Evolutionary conservation across 2,888 invertebrate genomes (phyloP), one percentile per base, ranked within the genome.

Genomic region (Timandra comae): DNA sequence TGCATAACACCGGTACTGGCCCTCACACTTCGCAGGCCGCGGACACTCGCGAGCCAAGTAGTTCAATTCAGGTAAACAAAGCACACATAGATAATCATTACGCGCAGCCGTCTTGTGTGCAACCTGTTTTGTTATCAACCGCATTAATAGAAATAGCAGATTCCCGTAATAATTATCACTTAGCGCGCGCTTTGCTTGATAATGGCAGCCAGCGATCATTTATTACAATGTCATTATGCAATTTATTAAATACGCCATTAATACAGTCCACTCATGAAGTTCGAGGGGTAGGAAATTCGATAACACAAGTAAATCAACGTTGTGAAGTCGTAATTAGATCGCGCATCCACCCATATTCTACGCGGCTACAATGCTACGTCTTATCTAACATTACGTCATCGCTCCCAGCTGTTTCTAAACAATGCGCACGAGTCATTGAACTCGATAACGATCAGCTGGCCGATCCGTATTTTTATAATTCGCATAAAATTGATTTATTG

Each of bases 171-270:
- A 8, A 20, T 10, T 3, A 5, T 6, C 1, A 20, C 9, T 10
- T 7, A 21, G 35, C 23, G 12, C 36, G 39, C 10, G 38, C 31
- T 0, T 13, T 45, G 0, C 11, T 41, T 3, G 44, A 45, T 20
- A 27, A 20, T 16, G 44, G 41, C 7, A 44, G 41, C 29, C 35
- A 41, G 6, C 33, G 35, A 2, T 28, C 38, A 4, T 41, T 41
- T 27, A 37, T 45, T 2, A 22, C 30, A 13, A 12, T 37, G 12
- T 30, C 34, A 1, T 30, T 44, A 12, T 23, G 13, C 5, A 19
- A 7, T 2, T 26, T 4, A 25, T 5, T 31, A 7, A 27, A 13
- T n/a, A n/a, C n/a, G 2, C 7, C 8, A 13, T 10, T 20, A 6
- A 16, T 28, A 7, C 21, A 20, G 6, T 10, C 28, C 19, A 19